These are phyloP conservation scores for Sciurus vulgaris DNA, from an alignment of 2,797 vertebrate genomes.

Conservation along the genomic window DNA sequence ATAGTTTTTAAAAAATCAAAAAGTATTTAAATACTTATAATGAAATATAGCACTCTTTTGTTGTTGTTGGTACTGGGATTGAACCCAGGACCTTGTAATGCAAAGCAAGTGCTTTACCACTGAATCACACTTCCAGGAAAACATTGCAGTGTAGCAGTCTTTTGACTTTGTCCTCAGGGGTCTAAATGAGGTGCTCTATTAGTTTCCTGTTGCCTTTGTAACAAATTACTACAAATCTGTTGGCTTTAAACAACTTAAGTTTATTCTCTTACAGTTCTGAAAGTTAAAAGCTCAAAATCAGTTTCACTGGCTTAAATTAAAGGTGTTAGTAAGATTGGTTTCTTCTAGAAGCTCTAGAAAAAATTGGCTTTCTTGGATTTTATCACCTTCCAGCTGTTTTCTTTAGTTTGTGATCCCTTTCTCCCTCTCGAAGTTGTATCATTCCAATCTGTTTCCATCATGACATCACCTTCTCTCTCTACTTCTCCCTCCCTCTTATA, in stretches of 20 bases:
- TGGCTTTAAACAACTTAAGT: neutral
- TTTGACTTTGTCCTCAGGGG: too few species aligned
- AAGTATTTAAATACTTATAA: neutral
- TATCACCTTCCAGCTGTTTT: neutral
- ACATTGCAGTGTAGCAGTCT: too few species aligned
- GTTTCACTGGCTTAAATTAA: neutral
- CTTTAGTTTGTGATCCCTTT: neutral
- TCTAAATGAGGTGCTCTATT: neutral
- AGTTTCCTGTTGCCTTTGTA: neutral
- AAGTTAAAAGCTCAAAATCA: neutral
- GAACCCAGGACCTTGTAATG: too few species aligned
- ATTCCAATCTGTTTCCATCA: neutral
- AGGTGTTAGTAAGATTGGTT: neutral
- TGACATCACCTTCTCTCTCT: neutral
- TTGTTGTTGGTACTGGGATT: neutral
- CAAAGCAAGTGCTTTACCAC: too few species aligned
- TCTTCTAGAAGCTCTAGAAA: neutral
- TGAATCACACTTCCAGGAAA: too few species aligned
- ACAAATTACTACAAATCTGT: neutral
- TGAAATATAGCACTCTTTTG: neutral
- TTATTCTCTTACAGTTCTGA: neutral
- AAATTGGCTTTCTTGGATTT: neutral
- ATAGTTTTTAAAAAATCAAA: neutral
- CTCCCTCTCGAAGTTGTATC: neutral
- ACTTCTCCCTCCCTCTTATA: neutral